Base-by-base conservation (phyloP, 2,113 vertebrate genomes). In the Megalops atlanticus region DNA sequence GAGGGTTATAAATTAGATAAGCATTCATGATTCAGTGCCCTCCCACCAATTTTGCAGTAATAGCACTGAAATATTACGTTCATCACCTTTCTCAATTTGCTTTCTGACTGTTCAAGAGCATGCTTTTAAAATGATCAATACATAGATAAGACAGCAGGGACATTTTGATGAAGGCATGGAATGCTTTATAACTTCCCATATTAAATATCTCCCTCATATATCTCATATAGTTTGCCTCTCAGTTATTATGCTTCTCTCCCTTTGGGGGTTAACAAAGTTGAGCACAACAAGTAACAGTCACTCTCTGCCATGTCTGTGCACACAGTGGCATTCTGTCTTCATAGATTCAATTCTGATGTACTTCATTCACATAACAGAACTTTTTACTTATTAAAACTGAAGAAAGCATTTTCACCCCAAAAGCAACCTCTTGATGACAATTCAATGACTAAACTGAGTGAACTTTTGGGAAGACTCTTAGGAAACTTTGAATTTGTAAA, bases 251-350 rank as follows among this genome's bases (percentile, higher is more conserved):
- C 18, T 39, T n/a, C n/a, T 31, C 45, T 49, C 27, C 47, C 14
- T 18, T 76, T 49, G 38, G 74, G 27, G 74, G 74, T 76, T 71
- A 70, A 79, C 45, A 31, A 80, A 12, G 43, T 24, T 49, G 71
- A 73, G 3, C 43, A 39, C 45, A 27, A 38, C 45, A 54, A n/a
- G 72, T 72, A 74, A 49, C 15, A 10, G 16, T 52, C 31, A 35
- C 36, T 27, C 35, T 31, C 16, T 33, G 43, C 33, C n/a, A 4
- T 80, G 33, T 45, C 12, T 52, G 18, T 40, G 21, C 39, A 24
- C 72, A 47, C n/a, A 31, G 31, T 40, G 49, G 69, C 8, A 31
- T 18, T n/a, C 49, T 33, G 33, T 38, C 33, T 10, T 49, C 35
- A n/a, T n/a, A 52, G 14, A 36, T 69, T 27, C 58, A 16, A 15